Conservation (phyloP, 2,888 invertebrate species). For the Charanyca ferruginea region DNA sequence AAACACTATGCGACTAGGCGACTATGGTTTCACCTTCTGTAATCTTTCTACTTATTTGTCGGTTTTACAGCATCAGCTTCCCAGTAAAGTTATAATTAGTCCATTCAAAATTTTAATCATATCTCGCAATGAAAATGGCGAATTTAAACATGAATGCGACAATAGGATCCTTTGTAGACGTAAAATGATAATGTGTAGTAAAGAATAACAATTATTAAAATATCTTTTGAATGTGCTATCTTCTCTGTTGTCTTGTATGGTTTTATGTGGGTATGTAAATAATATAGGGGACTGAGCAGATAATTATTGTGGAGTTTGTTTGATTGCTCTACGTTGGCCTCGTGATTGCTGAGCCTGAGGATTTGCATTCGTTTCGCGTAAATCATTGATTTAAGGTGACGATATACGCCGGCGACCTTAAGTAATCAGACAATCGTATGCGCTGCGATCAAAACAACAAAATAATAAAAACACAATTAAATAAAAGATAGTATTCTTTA, state of each 20-base stretch:
- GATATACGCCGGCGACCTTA: no score
- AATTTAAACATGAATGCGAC: constrained; percentile 40
- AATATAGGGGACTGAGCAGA: constrained; percentile 3
- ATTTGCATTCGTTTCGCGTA: no score
- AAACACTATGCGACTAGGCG: no score
- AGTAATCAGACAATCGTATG: no score
- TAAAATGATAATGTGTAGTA: constrained; percentile 40
- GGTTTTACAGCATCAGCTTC: constrained; percentile 5
- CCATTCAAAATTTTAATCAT: constrained; percentile 59
- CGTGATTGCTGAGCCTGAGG: not conserved
- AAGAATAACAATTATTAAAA: constrained; percentile 30
- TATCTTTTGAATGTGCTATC: constrained; percentile 34
- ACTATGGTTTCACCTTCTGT: constrained; percentile 20
- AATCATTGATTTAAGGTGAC: no score
- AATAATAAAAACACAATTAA: no score
- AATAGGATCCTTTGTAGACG: constrained; percentile 31
- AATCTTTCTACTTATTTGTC: not conserved
- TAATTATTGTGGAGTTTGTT: not conserved
- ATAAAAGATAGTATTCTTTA: no score
- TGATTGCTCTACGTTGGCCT: not conserved
- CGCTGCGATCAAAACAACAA: no score
- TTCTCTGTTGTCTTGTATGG: constrained; percentile 9
- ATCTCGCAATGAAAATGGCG: constrained; percentile 39
- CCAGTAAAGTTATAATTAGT: constrained; percentile 61
- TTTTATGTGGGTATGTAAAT: constrained; percentile 8